These are phyloP conservation scores for Drosophila cyrtoloma DNA, from an alignment of 2,888 invertebrate genomes.

Conservation along the genomic window DNA sequence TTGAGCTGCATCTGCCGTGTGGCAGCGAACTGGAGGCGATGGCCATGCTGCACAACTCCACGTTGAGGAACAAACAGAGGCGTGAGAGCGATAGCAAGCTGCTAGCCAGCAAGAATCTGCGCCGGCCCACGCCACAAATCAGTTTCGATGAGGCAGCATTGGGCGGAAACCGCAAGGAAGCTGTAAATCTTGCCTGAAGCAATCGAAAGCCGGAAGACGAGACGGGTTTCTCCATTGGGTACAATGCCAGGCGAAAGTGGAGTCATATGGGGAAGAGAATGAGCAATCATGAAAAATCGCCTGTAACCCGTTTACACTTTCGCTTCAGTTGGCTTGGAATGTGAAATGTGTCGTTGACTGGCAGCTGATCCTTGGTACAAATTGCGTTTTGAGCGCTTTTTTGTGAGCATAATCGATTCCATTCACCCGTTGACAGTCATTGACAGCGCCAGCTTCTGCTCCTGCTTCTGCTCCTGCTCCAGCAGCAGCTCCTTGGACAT, in stretches of 20 bases:
- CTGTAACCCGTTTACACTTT: slow-evolving; percentile 76
- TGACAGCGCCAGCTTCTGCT: slow-evolving; percentile 21
- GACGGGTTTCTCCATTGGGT: neutral
- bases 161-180: slow-evolving; percentile 52
- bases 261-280: slow-evolving; percentile 1
- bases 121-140: slow-evolving; percentile 78
- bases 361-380: slow-evolving; percentile 50
- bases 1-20: slow-evolving; percentile 75
- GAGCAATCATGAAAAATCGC: slow-evolving; percentile 59
- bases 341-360: slow-evolving; percentile 25
- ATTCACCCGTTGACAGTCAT: slow-evolving; percentile 46
- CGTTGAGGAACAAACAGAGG: slow-evolving; percentile 36
- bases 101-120: slow-evolving; percentile 33
- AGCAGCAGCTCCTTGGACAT: slow-evolving; percentile 51
- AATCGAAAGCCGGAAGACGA: slow-evolving; percentile 6
- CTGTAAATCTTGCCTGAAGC: slow-evolving; percentile 47
- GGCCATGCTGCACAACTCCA: slow-evolving; percentile 78
- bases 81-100: slow-evolving; percentile 56
- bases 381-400: slow-evolving; percentile 65
- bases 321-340: slow-evolving; percentile 75
- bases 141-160: slow-evolving; percentile 81
- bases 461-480: slow-evolving; percentile 26
- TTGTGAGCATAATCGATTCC: slow-evolving; percentile 74
- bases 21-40: slow-evolving; percentile 78
- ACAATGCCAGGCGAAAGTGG: neutral